phyloP scores from a whole-genome alignment of 2,797 vertebrate genomes.

The Hypotaenidia philippensis region DNA sequence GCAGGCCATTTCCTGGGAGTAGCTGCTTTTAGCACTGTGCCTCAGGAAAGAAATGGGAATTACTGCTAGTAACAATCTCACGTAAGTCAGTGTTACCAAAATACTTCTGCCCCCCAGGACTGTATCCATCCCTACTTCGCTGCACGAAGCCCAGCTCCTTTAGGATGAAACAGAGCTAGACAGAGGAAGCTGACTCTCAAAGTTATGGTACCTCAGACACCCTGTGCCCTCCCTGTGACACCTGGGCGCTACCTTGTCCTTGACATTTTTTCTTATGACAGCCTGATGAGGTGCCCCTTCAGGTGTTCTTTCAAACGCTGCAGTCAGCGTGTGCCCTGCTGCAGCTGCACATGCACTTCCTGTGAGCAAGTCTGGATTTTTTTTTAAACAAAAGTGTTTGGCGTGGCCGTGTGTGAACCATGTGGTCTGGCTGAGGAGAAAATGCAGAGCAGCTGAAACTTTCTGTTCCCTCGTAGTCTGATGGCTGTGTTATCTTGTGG shows the following conservation, averaged over 20 bases:
- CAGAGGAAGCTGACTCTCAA: background rate
- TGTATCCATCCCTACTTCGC: background rate
- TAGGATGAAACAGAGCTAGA: background rate
- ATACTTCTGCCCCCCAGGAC: background rate
- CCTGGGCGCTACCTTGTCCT: background rate
- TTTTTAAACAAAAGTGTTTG: background rate
- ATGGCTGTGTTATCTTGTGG: background rate
- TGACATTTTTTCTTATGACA: background rate
- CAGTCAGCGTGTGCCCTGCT: background rate
- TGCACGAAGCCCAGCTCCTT: background rate
- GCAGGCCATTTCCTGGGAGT: background rate
- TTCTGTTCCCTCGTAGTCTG: background rate
- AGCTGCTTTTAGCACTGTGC: background rate
- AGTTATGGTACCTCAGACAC: background rate
- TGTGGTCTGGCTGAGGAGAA: background rate
- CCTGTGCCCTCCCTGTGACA: background rate
- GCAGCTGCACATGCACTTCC: background rate
- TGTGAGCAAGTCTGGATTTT: background rate
- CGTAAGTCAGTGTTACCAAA: background rate
- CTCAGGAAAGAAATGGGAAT: background rate
- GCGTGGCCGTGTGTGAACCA: rapidly evolving
- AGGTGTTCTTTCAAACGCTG: background rate
- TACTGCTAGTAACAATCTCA: background rate
- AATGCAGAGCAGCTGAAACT: background rate
- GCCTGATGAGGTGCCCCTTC: background rate